phyloP scores from a whole-genome alignment of 2,888 invertebrate genomes.

The Orchesellides sinensis region DNA sequence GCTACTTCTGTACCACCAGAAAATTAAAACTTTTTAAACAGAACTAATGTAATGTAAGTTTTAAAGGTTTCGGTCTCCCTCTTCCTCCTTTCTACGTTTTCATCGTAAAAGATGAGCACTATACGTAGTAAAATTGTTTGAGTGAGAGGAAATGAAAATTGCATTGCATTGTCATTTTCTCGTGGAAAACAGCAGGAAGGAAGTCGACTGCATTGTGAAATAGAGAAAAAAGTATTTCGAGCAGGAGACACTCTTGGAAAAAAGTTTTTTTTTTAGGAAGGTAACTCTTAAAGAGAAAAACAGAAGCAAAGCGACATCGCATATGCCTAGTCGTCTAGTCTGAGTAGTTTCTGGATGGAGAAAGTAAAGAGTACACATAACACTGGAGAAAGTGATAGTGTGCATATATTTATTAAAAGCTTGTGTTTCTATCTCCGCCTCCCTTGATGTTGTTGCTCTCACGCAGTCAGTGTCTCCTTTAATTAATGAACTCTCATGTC shows the following conservation, averaged over 20 bases:
- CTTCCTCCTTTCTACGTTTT: background rate
- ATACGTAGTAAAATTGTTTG: background rate
- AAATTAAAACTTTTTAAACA: slow-evolving; percentile 44
- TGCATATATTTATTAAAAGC: slow-evolving; percentile 11
- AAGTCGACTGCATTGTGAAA: slow-evolving; percentile 8
- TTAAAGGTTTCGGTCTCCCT: background rate
- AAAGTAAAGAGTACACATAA: slow-evolving; percentile 7
- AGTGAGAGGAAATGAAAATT: slow-evolving; percentile 37
- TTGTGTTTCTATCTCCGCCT: background rate
- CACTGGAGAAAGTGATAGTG: background rate
- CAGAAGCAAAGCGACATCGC: no score
- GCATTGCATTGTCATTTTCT: slow-evolving; percentile 27
- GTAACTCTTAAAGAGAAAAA: slow-evolving; percentile 1
- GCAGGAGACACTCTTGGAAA: slow-evolving; percentile 7
- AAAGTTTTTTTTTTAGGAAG: slow-evolving; percentile 14
- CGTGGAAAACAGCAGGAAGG: background rate
- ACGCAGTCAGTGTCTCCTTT: slow-evolving; percentile 51
- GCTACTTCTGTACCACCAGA: slow-evolving; percentile 2
- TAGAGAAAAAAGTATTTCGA: slow-evolving; percentile 13
- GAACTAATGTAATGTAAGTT: background rate
- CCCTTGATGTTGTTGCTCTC: slow-evolving; percentile 27
- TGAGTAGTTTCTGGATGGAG: no score
- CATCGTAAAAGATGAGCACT: slow-evolving; percentile 10
- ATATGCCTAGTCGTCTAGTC: no score
- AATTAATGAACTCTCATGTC: slow-evolving; percentile 56